These are phyloP conservation scores for pig (Sus scrofa) DNA, from an alignment of 2,113 vertebrate genomes.

Conservation along the genomic window T2T-Sscrofa CM000825.6:56399001-56399500, in stretches of 20 bases:
- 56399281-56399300: not conserved
- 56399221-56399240: no score
- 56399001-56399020: not conserved
- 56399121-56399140: no score
- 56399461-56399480: not conserved
- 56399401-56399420: not conserved
- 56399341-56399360: not conserved
- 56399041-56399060: no score
- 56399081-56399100: no score
- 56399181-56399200: no score
- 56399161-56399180: no score
- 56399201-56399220: no score
- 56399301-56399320: not conserved
- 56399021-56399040: no score
- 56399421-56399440: not conserved
- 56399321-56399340: not conserved
- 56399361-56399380: not conserved
- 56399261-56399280: not conserved
- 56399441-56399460: constrained; percentile 7
- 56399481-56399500: constrained; percentile 21
- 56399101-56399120: no score
- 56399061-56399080: no score
- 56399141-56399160: no score
- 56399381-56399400: not conserved
- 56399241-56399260: not conserved